These are phyloP conservation scores for Dimorphilus gyrociliatus DNA, from an alignment of 2,888 invertebrate species.

Conservation along the genomic window DNA sequence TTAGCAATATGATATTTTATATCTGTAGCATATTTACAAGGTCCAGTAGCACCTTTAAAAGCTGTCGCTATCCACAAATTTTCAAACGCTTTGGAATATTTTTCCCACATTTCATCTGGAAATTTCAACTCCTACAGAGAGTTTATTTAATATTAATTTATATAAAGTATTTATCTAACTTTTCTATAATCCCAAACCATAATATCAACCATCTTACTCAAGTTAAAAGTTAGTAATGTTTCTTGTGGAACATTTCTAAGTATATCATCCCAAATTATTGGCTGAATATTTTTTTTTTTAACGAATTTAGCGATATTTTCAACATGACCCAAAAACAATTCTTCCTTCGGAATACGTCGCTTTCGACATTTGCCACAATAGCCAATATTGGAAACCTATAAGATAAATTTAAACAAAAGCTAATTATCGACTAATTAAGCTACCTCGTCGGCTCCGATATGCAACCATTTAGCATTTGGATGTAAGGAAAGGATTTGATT, in stretches of 20 bases:
- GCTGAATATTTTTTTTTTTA: conserved; percentile 43
- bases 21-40: conserved; percentile 52
- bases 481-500: conserved; percentile 53
- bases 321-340: conserved; percentile 32
- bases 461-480: conserved; percentile 47
- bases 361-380: conserved; percentile 32
- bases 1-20: conserved; percentile 53
- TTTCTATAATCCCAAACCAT: conserved; percentile 61
- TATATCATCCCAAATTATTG: conserved; percentile 69
- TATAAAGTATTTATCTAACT: conserved; percentile 17
- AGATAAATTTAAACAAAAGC: conserved; percentile 1
- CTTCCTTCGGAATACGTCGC: conserved; percentile 20
- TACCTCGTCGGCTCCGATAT: conserved; percentile 64
- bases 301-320: conserved; percentile 42
- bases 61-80: conserved; percentile 65
- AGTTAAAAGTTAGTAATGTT: conserved; percentile 41
- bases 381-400: conserved; percentile 47
- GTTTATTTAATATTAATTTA: conserved; percentile 10
- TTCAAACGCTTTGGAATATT: conserved; percentile 49
- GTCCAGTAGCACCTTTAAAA: conserved; percentile 67
- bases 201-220: conserved; percentile 54
- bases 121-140: conserved; percentile 10
- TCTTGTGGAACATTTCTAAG: conserved; percentile 48
- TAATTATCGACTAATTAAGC: conserved; percentile 5
- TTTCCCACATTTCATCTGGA: conserved; percentile 42